phyloP scores from a whole-genome alignment of 2,113 vertebrate genomes.

The Hemichromis elongatus region DNA sequence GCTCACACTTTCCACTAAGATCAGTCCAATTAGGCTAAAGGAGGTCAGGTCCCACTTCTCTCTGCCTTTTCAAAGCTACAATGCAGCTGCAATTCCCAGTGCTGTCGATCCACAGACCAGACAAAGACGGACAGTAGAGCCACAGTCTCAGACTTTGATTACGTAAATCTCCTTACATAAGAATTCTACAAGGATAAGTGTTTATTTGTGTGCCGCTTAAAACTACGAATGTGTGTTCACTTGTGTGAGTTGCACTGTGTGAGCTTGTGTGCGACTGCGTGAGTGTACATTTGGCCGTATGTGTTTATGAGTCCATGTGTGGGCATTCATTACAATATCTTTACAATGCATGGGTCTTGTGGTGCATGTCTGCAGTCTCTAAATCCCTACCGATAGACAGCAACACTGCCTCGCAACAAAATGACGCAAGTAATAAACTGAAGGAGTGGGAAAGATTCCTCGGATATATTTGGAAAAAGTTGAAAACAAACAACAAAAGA shows the following conservation, averaged over 20 bases:
- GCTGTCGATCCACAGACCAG: not conserved
- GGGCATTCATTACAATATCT: not conserved
- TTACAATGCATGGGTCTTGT: not conserved
- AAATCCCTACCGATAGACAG: not conserved
- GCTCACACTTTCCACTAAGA: not conserved
- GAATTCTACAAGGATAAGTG: conserved; percentile 19
- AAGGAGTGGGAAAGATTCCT: conserved; percentile 26
- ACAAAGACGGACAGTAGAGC: conserved; percentile 44
- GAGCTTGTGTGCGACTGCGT: not conserved
- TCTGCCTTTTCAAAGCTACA: not conserved
- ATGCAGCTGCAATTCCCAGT: not conserved
- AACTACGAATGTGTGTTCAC: not conserved
- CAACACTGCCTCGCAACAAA: not conserved
- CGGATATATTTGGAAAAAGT: conserved; percentile 20
- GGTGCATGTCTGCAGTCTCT: not conserved
- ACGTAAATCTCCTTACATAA: conserved; percentile 53
- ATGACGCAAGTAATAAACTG: not conserved
- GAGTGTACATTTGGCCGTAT: not conserved
- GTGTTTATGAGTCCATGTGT: not conserved
- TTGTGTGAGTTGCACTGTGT: not conserved
- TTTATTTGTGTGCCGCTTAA: conserved; percentile 8
- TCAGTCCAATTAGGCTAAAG: not conserved
- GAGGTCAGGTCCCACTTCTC: conserved; percentile 4
- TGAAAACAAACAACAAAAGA: conserved; percentile 13
- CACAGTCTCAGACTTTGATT: conserved; percentile 25